Evolutionary conservation across 2,888 invertebrate genomes (phyloP).

Genomic region (Amphipoea oculea): DNA sequence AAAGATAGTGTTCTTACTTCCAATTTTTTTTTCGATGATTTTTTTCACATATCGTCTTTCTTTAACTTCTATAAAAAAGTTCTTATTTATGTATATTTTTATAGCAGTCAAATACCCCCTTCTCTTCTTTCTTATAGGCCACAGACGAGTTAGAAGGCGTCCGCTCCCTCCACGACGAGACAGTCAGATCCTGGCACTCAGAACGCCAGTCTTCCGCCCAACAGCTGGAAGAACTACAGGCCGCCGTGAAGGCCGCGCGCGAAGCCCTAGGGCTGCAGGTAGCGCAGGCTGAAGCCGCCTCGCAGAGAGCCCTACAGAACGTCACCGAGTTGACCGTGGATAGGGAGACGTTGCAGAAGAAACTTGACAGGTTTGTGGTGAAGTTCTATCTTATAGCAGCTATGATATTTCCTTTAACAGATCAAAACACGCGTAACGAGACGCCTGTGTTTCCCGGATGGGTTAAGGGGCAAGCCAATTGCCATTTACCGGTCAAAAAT

Average conservation of each 20-base stretch:
- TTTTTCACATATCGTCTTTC: background rate
- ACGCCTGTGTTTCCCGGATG: background rate
- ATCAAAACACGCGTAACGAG: background rate
- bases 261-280: slow-evolving; percentile 63
- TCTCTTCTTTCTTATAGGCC: slow-evolving; percentile 71
- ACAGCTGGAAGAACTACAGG: slow-evolving; percentile 53
- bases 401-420: background rate
- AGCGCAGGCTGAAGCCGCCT: slow-evolving; percentile 68
- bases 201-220: slow-evolving; percentile 72
- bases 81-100: background rate
- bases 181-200: slow-evolving; percentile 81
- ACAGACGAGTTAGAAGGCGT: slow-evolving; percentile 88
- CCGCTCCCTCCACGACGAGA: slow-evolving; percentile 88
- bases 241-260: slow-evolving; percentile 63
- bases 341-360: slow-evolving; percentile 84
- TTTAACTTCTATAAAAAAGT: background rate
- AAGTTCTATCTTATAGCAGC: background rate
- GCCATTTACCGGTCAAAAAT: background rate
- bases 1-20: too few species aligned
- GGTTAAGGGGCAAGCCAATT: background rate
- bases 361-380: slow-evolving; percentile 77
- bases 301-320: slow-evolving; percentile 75
- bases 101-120: background rate
- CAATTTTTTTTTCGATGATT: background rate
- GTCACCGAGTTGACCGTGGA: slow-evolving; percentile 86